Conservation (phyloP, 2,113 vertebrate species). For the Osmerus mordax region DNA sequence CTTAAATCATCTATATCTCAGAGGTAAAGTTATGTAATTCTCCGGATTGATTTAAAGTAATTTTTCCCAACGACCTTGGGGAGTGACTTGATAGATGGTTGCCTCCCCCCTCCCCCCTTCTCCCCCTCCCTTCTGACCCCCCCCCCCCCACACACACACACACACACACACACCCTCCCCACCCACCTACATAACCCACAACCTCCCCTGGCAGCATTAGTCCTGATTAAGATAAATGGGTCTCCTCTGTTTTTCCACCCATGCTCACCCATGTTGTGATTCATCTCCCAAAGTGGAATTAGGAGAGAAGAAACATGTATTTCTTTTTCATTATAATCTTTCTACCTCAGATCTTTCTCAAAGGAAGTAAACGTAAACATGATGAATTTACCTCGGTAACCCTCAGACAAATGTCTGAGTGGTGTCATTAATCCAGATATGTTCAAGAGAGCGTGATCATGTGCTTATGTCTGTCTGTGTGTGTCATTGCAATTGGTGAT, state of each 20-base stretch:
- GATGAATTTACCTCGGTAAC: constrained; percentile 28
- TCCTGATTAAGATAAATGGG: constrained; percentile 66
- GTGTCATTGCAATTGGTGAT: constrained; percentile 4
- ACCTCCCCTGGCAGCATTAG: constrained; percentile 63
- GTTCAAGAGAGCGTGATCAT: neutral
- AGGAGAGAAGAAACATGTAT: constrained; percentile 31
- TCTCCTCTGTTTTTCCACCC: constrained; percentile 42
- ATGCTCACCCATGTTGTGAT: constrained; percentile 43
- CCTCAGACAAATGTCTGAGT: constrained; percentile 25
- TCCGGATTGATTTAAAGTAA: constrained; percentile 62
- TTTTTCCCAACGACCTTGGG: constrained; percentile 51
- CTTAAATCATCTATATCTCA: constrained; percentile 26
- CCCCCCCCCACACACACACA: no score
- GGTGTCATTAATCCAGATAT: constrained; percentile 22
- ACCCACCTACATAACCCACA: constrained; percentile 19
- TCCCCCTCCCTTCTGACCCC: constrained; percentile 37
- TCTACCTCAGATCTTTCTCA: constrained; percentile 15
- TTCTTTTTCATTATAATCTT: constrained; percentile 8
- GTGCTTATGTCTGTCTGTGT: neutral
- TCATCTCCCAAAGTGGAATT: constrained; percentile 43
- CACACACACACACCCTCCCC: no score
- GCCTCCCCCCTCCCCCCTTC: no score
- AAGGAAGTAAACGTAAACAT: constrained; percentile 9
- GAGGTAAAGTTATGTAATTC: constrained; percentile 57
- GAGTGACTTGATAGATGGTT: constrained; percentile 56